Conservation (phyloP, 2,113 vertebrate genomes). For the Myrmecophaga tridactyla region DNA sequence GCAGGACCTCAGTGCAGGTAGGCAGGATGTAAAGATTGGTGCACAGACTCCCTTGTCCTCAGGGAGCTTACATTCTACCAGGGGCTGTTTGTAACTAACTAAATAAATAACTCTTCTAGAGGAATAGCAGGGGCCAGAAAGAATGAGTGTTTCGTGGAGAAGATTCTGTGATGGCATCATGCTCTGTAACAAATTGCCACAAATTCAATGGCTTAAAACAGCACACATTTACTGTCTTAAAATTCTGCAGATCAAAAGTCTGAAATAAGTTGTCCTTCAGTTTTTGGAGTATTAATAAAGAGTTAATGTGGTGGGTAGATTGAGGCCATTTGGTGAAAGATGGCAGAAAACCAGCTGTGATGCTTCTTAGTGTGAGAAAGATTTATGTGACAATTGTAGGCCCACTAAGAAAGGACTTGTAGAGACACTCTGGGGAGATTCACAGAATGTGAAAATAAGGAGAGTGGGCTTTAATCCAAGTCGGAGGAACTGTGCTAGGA, state of each 20-base stretch:
- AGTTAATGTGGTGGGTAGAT: background rate
- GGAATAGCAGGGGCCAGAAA: background rate
- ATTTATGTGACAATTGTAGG: background rate
- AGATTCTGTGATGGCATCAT: background rate
- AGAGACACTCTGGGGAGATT: background rate
- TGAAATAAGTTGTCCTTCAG: background rate
- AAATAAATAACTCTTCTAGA: background rate
- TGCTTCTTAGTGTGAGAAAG: background rate
- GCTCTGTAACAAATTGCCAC: background rate
- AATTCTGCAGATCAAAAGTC: background rate
- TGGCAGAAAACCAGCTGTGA: background rate
- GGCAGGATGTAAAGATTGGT: background rate
- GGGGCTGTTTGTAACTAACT: background rate
- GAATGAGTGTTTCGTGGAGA: background rate
- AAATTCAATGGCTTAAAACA: background rate
- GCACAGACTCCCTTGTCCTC: background rate
- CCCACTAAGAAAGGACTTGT: background rate
- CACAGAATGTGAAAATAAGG: background rate
- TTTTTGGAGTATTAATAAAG: background rate
- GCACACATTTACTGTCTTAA: background rate
- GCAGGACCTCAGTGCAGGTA: background rate
- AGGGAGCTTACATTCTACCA: background rate
- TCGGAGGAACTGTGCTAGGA: background rate
- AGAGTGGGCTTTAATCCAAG: background rate
- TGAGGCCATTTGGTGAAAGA: background rate